A percentile compares a stretch with the other conserved stretches of the same genome.
Conservation (phyloP, 2,888 invertebrate genomes). For the Drosophila infuscata region DNA sequence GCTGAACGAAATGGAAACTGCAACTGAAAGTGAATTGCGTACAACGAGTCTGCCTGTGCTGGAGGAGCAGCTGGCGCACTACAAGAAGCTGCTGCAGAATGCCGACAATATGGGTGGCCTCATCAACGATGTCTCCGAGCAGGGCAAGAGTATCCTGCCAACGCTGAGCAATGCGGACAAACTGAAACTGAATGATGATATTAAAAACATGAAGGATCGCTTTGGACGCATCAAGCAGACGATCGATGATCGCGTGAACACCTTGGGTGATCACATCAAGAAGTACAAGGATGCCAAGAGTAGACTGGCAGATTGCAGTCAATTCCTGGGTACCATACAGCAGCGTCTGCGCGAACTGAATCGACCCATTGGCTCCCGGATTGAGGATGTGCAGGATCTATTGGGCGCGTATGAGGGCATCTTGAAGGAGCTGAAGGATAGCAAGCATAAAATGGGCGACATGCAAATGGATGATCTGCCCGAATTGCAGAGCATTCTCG, state of each 20-base stretch:
- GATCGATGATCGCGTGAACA: conserved; percentile 91
- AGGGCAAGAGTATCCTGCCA: conserved; percentile 92
- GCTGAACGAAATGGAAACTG: conserved; percentile 96
- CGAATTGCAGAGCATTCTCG: conserved; percentile 91
- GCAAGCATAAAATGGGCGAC: conserved; percentile 91
- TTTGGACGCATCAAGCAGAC: conserved; percentile 90
- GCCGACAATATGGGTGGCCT: conserved; percentile 89
- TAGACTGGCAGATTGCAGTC: conserved; percentile 91
- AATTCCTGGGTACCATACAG: conserved; percentile 93
- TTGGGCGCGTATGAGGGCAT: conserved; percentile 92
- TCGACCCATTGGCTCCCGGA: conserved; percentile 94
- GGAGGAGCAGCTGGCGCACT: conserved; percentile 95
- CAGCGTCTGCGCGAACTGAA: conserved; percentile 92
- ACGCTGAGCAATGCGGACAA: conserved; percentile 94
- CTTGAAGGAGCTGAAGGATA: conserved; percentile 90
- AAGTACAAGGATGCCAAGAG: conserved; percentile 93
- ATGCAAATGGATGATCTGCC: conserved; percentile 91
- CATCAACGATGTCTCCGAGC: conserved; percentile 91
- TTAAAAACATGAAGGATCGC: conserved; percentile 92
- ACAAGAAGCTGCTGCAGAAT: conserved; percentile 91
- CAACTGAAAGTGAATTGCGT: conserved; percentile 92
- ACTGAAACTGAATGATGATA: conserved; percentile 91
- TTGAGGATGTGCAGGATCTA: conserved; percentile 95
- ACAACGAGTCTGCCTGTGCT: conserved; percentile 92
- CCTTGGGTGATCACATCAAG: conserved; percentile 91